phyloP scores from a whole-genome alignment of 1,140 invertebrate genomes.

The Trichonephila clavata region DNA sequence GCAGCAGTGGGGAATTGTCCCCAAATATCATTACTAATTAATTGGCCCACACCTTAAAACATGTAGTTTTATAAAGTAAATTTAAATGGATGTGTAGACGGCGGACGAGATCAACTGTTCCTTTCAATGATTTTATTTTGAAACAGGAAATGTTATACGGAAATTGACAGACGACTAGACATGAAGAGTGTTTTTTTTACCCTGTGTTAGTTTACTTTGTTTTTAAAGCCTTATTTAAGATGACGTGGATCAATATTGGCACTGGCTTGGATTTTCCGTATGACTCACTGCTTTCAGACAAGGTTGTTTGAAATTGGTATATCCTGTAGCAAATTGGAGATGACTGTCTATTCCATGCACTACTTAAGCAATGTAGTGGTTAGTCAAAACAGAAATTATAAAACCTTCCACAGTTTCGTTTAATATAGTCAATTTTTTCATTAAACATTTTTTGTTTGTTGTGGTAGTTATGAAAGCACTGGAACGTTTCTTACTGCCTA shows the following conservation, averaged over 20 bases:
- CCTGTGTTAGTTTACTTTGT: neutral
- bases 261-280: neutral
- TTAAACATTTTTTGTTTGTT: no score
- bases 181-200: neutral
- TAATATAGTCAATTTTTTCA: no score
- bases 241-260: neutral
- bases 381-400: neutral
- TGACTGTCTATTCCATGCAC: neutral
- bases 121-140: neutral
- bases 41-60: slow-evolving; percentile 19
- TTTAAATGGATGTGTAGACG: neutral
- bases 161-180: neutral
- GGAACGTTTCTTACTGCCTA: no score
- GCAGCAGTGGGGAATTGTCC: neutral
- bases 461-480: no score
- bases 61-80: neutral
- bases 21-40: neutral
- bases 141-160: neutral
- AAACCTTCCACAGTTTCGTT: no score
- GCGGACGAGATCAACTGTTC: neutral
- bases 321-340: neutral
- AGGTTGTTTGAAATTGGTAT: neutral
- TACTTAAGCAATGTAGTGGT: neutral
- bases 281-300: neutral
- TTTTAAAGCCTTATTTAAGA: neutral